These are phyloP conservation scores for Hippocampus barbouri DNA, from an alignment of 2,113 vertebrate genomes.

Conservation along the genomic window DNA sequence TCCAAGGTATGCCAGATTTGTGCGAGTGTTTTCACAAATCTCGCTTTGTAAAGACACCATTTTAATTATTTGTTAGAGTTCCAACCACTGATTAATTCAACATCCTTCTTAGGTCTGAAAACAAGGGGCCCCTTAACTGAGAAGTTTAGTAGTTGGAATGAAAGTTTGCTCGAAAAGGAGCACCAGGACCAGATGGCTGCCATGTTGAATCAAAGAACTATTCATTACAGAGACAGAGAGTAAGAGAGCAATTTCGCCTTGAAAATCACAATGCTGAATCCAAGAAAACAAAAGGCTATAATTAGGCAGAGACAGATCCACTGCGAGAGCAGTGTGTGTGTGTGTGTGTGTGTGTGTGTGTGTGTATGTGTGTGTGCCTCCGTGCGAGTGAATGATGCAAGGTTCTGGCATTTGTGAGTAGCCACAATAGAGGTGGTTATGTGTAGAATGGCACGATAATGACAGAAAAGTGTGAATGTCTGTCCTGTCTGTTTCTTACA, in stretches of 20 bases:
- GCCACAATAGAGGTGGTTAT: slow-evolving; percentile 14
- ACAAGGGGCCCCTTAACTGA: neutral
- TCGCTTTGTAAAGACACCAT: neutral
- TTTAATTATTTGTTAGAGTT: slow-evolving; percentile 5
- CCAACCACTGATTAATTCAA: neutral
- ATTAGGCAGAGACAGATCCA: slow-evolving; percentile 48
- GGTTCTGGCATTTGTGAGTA: neutral
- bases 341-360: slow-evolving; percentile 5
- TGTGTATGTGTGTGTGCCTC: neutral
- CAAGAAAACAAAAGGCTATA: slow-evolving; percentile 52
- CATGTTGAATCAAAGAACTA: slow-evolving; percentile 51
- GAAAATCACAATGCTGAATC: slow-evolving; percentile 50
- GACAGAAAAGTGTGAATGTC: neutral
- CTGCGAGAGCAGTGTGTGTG: slow-evolving; percentile 24
- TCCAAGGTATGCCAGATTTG: neutral
- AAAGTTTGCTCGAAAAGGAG: slow-evolving; percentile 26
- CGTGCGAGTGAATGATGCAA: slow-evolving; percentile 2
- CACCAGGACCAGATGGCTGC: slow-evolving; percentile 51
- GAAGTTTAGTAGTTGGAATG: slow-evolving; percentile 21
- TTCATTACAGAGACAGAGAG: slow-evolving; percentile 37
- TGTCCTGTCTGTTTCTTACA: neutral
- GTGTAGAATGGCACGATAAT: slow-evolving; percentile 4
- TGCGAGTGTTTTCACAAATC: neutral
- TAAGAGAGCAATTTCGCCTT: slow-evolving; percentile 42
- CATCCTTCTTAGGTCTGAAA: neutral